Conservation (phyloP, 2,797 vertebrate genomes). For the Danio choprae region DNA sequence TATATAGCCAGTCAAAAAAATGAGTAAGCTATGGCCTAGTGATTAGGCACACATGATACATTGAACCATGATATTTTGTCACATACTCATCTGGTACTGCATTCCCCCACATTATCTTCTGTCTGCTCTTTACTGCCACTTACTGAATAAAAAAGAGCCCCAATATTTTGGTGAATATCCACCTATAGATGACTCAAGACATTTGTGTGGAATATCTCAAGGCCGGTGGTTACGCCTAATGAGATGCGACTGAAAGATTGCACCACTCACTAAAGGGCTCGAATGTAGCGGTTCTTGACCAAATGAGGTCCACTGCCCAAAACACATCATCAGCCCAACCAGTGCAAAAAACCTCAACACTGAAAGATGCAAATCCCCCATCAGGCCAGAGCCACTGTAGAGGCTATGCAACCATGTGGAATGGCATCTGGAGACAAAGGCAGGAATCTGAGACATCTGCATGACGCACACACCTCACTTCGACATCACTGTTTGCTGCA, state of each 20-base stretch:
- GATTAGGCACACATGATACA: neutral
- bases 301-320: neutral
- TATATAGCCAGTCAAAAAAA: neutral
- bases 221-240: neutral
- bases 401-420: conserved; percentile 76
- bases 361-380: conserved; percentile 32
- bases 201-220: neutral
- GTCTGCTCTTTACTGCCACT: neutral
- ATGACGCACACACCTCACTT: conserved; percentile 57
- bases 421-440: conserved; percentile 81
- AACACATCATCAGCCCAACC: neutral
- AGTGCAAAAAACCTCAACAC: conserved; percentile 41
- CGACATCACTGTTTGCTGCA: conserved; percentile 35
- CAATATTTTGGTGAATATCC: neutral
- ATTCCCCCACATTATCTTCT: neutral
- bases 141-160: too few species aligned
- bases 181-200: neutral
- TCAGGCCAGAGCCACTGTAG: conserved; percentile 53
- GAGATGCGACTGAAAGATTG: neutral
- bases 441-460: conserved; percentile 75
- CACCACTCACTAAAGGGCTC: neutral
- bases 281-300: neutral
- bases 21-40: neutral
- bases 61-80: neutral
- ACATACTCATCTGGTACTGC: neutral